A percentile compares a stretch with the other conserved stretches of the same genome.
These are phyloP conservation scores for Carduelis carduelis DNA, from an alignment of 2,797 vertebrate species.

Conservation along the genomic window DNA sequence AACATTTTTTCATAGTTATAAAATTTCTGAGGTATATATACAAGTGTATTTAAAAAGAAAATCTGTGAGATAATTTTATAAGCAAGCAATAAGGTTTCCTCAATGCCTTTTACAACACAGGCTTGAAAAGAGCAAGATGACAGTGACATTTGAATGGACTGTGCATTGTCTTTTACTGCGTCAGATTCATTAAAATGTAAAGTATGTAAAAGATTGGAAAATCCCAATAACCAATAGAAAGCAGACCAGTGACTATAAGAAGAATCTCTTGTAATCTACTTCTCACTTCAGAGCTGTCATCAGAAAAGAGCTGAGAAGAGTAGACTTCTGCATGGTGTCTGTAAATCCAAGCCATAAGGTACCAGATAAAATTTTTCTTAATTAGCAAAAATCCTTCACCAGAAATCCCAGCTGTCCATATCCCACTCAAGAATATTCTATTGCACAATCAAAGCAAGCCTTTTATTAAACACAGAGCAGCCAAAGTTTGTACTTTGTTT, in stretches of 20 bases:
- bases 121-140: not conserved
- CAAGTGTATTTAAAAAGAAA: not conserved
- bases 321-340: not conserved
- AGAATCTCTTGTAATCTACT: not conserved
- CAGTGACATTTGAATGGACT: not conserved
- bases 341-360: not conserved
- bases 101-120: not conserved
- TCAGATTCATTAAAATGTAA: not conserved
- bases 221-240: not conserved
- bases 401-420: not conserved
- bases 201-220: not conserved
- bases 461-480: not conserved
- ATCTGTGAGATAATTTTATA: not conserved
- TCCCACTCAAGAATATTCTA: not conserved
- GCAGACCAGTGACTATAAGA: not conserved
- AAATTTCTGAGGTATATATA: not conserved
- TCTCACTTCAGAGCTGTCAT: not conserved
- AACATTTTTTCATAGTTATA: not conserved
- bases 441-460: not conserved
- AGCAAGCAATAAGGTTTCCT: not conserved
- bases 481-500: not conserved
- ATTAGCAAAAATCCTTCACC: not conserved
- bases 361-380: not conserved
- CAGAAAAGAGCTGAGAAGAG: not conserved
- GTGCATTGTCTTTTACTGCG: not conserved